phyloP scores from a whole-genome alignment of 2,797 vertebrate species.

The Siniperca obscura region DNA sequence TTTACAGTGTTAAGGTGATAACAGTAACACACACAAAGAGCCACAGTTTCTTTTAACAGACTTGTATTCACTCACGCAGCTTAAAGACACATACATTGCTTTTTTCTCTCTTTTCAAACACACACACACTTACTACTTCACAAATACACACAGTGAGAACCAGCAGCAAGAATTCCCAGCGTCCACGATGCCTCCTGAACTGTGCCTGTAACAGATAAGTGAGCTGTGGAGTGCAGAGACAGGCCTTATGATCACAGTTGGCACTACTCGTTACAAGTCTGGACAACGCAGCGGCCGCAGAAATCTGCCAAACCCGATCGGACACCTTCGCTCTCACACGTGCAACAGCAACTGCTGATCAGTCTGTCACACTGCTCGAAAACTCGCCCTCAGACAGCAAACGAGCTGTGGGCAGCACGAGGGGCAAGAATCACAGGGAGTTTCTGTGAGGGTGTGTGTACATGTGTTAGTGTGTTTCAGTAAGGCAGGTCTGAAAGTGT shows the following conservation, averaged over 20 bases:
- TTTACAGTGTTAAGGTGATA: not conserved
- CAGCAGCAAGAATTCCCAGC: constrained; percentile 34
- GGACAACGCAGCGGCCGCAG: not conserved
- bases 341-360: constrained; percentile 45
- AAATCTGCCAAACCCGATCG: constrained; percentile 34
- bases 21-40: constrained; percentile 13
- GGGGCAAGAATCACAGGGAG: constrained; percentile 29
- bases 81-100: not conserved
- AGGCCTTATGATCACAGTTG: constrained; percentile 43
- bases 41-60: not conserved
- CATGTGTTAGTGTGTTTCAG: not conserved
- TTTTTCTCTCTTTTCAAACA: not conserved
- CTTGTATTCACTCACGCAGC: not conserved
- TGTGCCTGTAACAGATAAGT: constrained; percentile 50
- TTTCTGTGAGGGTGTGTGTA: constrained; percentile 3
- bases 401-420: constrained; percentile 7
- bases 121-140: not conserved
- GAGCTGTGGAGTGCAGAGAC: constrained; percentile 35
- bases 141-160: not conserved
- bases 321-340: constrained; percentile 37
- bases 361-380: constrained; percentile 42
- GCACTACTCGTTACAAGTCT: constrained; percentile 28
- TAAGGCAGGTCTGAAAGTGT: constrained; percentile 17
- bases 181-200: constrained; percentile 39
- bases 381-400: constrained; percentile 8